Evolutionary conservation across 2,797 vertebrate genomes (phyloP), one percentile per base, ranked within the genome.

Genomic region (Lacerta viridis): DNA sequence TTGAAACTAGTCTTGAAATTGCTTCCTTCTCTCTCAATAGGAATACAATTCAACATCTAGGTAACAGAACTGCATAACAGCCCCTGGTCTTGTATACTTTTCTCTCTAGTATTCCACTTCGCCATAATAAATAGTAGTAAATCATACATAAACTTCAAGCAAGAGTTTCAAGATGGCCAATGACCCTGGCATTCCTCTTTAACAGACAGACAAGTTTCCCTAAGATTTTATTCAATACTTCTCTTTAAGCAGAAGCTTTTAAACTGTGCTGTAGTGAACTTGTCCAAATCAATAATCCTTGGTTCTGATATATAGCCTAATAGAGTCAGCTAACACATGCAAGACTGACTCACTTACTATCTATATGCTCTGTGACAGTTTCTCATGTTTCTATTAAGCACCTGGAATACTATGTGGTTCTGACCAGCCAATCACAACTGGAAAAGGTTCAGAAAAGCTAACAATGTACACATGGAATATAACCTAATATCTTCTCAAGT

Each of bases 71-170:
- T 76, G 7, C 69, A 88, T 5, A 82, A 1, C 20, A 84, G n/a
- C 20, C 41, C 29, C 29, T 46, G 23, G 17, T 84, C 92, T 95
- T 88, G 41, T 91, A 81, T 43, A 36, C 10, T 9, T 25, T 84
- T 10, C 50, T 39, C 84, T 83, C 29, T 18, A 69, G 27, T 71
- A 83, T 83, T 83, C 41, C 29, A 20, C 15, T 43, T 71, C 50
- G 66, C 41, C 17, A 46, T 25, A 17, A 43, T 39, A 82, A 68
- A 68, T 43, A 68, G 27, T 25, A 82, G 25, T 36, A 61, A 80
- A 61, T 36, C 33, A 39, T 39, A 64, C 59, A 64, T 23, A 80
- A 23, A 7, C 13, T 25, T 83, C 27, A 33, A 36, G 17, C 20
- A 55, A 69, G 50, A 9, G 29, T 71, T 50, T 46, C 82, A 71